phyloP scores from a whole-genome alignment of 2,797 vertebrate genomes.

The Ateles fusciceps region DNA sequence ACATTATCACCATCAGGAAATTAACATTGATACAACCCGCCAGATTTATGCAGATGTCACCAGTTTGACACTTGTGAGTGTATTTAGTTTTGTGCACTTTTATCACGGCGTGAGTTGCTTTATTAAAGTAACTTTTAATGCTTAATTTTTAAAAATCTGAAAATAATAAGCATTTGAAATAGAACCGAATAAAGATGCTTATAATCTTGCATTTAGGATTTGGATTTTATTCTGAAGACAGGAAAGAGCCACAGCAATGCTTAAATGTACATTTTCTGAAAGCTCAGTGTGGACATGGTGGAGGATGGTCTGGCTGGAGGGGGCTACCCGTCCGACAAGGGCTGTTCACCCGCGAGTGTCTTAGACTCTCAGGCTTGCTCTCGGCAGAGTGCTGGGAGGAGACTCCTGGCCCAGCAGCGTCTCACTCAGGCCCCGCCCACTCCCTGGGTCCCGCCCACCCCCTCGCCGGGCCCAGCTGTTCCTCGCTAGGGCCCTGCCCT shows the following conservation, averaged over 20 bases:
- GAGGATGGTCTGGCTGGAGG: neutral
- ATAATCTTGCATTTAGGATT: neutral
- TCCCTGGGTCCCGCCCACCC: neutral
- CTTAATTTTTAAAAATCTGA: neutral
- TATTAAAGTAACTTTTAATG: neutral
- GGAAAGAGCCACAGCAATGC: neutral
- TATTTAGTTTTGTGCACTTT: neutral
- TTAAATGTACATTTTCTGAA: neutral
- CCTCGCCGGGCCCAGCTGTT: neutral
- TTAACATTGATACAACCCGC: neutral
- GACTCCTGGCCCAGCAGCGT: neutral
- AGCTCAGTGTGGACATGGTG: neutral
- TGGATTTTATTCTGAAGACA: neutral
- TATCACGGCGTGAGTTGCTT: neutral
- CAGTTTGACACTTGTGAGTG: neutral
- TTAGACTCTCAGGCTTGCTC: too few relatives aligned
- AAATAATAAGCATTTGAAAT: neutral
- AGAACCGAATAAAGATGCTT: neutral
- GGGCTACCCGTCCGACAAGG: neutral
- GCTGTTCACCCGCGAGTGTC: neutral
- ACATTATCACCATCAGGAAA: neutral
- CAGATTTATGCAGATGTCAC: neutral
- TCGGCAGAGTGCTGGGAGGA: fast-evolving
- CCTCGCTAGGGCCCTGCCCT: too few relatives aligned
- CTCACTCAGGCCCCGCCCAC: neutral